Conservation (phyloP, 1,140 invertebrate species). For the Aphidius ervi region DNA sequence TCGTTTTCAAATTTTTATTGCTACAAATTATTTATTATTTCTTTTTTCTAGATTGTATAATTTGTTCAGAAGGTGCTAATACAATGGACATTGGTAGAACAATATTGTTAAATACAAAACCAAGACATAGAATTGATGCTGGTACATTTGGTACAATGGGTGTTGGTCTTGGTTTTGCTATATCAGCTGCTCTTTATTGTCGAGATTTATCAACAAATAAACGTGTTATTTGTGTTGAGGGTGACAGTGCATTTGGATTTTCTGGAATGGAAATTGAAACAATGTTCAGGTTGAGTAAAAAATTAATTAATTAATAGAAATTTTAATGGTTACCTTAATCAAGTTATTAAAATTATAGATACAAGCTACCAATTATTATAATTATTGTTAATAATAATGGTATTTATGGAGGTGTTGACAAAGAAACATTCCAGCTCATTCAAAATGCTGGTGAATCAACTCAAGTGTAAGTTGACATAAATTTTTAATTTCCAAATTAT, state of each 20-base stretch:
- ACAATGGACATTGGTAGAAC: conserved; percentile 97
- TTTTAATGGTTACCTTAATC: background rate
- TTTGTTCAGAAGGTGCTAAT: conserved; percentile 97
- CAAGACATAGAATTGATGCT: conserved; percentile 83
- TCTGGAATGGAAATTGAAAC: conserved; percentile 98
- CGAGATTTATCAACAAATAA: conserved; percentile 75
- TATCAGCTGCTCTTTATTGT: conserved; percentile 88
- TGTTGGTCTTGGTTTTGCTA: conserved; percentile 88
- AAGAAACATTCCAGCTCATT: conserved; percentile 69
- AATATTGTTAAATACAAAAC: conserved; percentile 76
- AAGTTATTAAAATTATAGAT: conserved; percentile 56
- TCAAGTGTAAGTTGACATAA: conserved; percentile 55
- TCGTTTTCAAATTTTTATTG: conserved; percentile 3
- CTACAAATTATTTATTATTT: too few relatives aligned
- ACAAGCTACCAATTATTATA: conserved; percentile 86
- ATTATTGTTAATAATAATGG: conserved; percentile 96
- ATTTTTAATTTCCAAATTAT: conserved; percentile 12
- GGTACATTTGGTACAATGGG: conserved; percentile 97
- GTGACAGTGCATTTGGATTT: conserved; percentile 96
- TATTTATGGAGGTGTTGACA: conserved; percentile 82
- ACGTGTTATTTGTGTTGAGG: conserved; percentile 82
- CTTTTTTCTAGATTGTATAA: conserved; percentile 67
- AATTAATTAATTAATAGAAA: conserved; percentile 3
- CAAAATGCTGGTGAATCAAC: conserved; percentile 61
- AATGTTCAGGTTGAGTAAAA: conserved; percentile 65